Evolutionary conservation across 2,113 vertebrate species (phyloP).

Genomic region (Cavia porcellus): DNA sequence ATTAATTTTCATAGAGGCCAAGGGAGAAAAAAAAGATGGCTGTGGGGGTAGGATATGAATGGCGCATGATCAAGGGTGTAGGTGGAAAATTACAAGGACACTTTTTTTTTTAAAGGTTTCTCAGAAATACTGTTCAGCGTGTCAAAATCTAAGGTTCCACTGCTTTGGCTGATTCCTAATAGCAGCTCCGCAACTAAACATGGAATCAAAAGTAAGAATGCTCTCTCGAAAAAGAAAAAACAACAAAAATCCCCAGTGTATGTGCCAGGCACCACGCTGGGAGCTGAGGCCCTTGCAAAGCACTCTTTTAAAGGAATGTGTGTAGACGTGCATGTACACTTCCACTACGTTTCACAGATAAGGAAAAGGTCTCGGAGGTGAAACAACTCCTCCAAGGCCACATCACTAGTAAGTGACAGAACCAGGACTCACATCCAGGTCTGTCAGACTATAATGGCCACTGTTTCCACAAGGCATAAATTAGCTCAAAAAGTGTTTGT

Average conservation of each 20-base stretch:
- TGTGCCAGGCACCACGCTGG: background rate
- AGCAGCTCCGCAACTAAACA: background rate
- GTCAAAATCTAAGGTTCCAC: slow-evolving; percentile 37
- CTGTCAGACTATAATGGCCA: slow-evolving; percentile 50
- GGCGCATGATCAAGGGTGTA: slow-evolving; percentile 18
- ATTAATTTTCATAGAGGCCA: slow-evolving; percentile 66
- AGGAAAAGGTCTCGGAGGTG: slow-evolving; percentile 35
- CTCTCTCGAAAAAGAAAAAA: background rate
- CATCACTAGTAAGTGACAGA: slow-evolving; percentile 55
- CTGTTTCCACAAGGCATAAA: slow-evolving; percentile 36
- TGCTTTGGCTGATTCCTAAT: background rate
- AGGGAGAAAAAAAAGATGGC: slow-evolving; percentile 36
- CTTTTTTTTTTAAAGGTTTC: slow-evolving; percentile 33
- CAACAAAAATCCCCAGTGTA: background rate
- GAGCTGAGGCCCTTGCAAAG: slow-evolving; percentile 12
- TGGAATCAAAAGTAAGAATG: slow-evolving; percentile 49
- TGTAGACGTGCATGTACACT: background rate
- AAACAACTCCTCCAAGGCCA: slow-evolving; percentile 57
- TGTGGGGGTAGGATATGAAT: background rate
- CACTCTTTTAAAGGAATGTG: background rate
- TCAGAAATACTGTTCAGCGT: slow-evolving; percentile 40
- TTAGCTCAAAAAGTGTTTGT: slow-evolving; percentile 35
- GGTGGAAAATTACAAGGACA: background rate
- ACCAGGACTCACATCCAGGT: slow-evolving; percentile 54
- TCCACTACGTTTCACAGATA: slow-evolving; percentile 47